Percentiles rank a stretch among this genome's conserved stretches.
These are phyloP conservation scores for Aphrocallistes beatrix DNA, from an alignment of 37 sponge, comb jelly and placozoan species.

Conservation along the genomic window DNA sequence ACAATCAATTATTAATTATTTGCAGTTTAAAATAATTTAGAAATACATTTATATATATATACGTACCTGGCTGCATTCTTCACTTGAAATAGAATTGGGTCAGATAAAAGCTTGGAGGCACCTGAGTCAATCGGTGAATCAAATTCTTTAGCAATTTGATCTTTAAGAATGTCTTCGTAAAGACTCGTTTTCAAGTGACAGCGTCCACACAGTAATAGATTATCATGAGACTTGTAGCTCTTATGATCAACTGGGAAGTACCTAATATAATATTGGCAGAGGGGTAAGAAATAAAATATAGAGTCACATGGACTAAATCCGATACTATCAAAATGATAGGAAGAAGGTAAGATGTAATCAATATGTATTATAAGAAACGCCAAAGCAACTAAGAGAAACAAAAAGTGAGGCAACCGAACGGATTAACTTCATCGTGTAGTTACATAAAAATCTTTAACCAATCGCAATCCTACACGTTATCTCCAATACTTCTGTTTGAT, in stretches of 20 bases:
- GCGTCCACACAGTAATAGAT: neutral
- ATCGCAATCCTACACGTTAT: too few relatives aligned
- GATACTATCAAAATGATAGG: too few relatives aligned
- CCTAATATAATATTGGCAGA: too few relatives aligned
- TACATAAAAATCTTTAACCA: too few relatives aligned
- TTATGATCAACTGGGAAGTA: neutral
- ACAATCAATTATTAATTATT: neutral
- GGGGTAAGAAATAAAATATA: too few relatives aligned
- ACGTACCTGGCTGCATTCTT: conserved; percentile 14
- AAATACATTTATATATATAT: neutral
- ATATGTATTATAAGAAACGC: too few relatives aligned
- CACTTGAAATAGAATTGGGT: neutral
- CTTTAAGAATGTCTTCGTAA: neutral
- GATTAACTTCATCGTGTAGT: too few relatives aligned
- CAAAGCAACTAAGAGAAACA: too few relatives aligned
- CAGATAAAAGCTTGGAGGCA: neutral
- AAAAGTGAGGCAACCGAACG: too few relatives aligned
- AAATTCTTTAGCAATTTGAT: neutral
- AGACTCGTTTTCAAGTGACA: neutral
- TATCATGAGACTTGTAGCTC: conserved; percentile 14
- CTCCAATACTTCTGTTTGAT: too few relatives aligned
- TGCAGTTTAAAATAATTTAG: neutral
- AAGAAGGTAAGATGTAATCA: too few relatives aligned
- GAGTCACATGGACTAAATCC: too few relatives aligned
- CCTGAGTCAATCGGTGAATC: neutral